A percentile compares a stretch with the other conserved stretches of the same genome.
These are phyloP conservation scores for Sarcophaga variegata DNA, from an alignment of 2,888 invertebrate species.

Conservation along the genomic window DNA sequence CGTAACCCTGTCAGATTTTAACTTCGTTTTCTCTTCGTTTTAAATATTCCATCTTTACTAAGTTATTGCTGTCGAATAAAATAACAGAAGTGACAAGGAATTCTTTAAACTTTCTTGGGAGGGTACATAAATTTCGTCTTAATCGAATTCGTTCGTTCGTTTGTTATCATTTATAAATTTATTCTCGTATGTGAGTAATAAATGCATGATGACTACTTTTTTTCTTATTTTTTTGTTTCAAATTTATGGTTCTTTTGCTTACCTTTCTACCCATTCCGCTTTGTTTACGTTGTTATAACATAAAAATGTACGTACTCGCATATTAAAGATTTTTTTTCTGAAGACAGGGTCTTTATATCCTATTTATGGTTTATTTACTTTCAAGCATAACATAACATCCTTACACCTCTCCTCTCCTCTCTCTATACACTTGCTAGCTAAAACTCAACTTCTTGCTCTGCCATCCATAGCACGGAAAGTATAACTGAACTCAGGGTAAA, in stretches of 20 bases:
- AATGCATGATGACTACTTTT: too few relatives aligned
- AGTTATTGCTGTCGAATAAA: not conserved
- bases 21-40: too few relatives aligned
- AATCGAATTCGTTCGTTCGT: conserved; percentile 26
- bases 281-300: too few relatives aligned
- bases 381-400: conserved; percentile 20
- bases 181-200: too few relatives aligned
- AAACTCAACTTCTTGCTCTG: not conserved
- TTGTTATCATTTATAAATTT: too few relatives aligned
- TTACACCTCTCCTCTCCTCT: not conserved
- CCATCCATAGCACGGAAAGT: not conserved
- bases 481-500: not conserved
- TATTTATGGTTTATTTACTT: conserved; percentile 47
- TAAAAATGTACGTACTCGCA: too few relatives aligned
- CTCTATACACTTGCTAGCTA: not conserved
- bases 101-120: not conserved
- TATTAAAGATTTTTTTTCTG: not conserved
- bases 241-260: too few relatives aligned
- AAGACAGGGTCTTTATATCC: conserved; percentile 38
- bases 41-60: too few relatives aligned
- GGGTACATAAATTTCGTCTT: conserved; percentile 34
- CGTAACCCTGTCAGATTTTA: too few relatives aligned
- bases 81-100: too few relatives aligned
- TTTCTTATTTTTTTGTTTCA: too few relatives aligned
- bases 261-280: too few relatives aligned